phyloP scores from a whole-genome alignment of 2,888 invertebrate genomes.

The Temnothorax unifasciatus region DNA sequence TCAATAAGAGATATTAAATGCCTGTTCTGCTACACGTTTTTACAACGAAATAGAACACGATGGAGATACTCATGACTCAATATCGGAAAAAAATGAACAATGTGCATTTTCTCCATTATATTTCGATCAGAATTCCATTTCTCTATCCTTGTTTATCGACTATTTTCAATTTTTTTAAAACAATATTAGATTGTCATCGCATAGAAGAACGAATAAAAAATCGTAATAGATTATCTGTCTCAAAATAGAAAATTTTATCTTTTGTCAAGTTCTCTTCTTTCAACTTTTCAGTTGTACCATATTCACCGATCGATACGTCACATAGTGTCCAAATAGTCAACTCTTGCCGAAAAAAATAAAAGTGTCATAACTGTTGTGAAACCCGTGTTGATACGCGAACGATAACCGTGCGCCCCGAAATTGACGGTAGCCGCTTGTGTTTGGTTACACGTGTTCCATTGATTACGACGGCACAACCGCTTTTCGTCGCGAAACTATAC shows the following conservation, averaged over 20 bases:
- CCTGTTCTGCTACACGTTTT: not conserved
- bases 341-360: slow-evolving; percentile 35
- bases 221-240: slow-evolving; percentile 26
- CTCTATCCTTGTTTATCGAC: not conserved
- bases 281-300: not conserved
- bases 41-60: not conserved
- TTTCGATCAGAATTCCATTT: slow-evolving; percentile 22
- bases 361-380: slow-evolving; percentile 4
- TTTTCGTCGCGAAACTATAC: slow-evolving; percentile 59
- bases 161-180: slow-evolving; percentile 17
- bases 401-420: slow-evolving; percentile 42
- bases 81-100: not conserved
- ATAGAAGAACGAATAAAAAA: not conserved
- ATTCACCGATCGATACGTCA: slow-evolving; percentile 5
- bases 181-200: slow-evolving; percentile 13
- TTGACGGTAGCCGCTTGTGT: slow-evolving; percentile 51
- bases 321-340: not conserved
- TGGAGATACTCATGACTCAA: not conserved
- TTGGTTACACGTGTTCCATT: slow-evolving; percentile 59
- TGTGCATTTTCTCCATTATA: not conserved
- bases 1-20: slow-evolving; percentile 2
- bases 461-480: slow-evolving; percentile 56
- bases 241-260: not conserved
- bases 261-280: not conserved
- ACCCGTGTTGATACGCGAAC: slow-evolving; percentile 39